Base-by-base conservation (phyloP, 2,888 invertebrate genomes). In the Monochamus alternatus region DNA sequence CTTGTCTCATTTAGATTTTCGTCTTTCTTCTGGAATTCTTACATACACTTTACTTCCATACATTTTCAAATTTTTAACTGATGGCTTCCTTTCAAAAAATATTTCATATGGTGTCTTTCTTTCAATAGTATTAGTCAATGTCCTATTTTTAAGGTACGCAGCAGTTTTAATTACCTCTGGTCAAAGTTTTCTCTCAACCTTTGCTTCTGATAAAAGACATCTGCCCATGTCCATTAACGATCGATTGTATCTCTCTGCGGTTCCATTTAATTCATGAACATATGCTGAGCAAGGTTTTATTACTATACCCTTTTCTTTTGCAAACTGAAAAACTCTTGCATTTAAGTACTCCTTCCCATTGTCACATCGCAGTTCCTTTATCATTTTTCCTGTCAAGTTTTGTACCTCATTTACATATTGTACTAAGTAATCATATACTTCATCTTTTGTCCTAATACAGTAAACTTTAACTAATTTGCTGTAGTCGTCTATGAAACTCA, bases 201-300 rank as follows among this genome's bases (percentile, higher is more conserved):
- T 77, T 60, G 80, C 74, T 63, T 81, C 82, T 0, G 65, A 62
- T 64, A 82, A 69, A 62, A 81, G 74, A 73, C 77, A 81, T 65
- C 80, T 66, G 8, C 76, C 47, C 44, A 71, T 78, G 44, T 81
- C 76, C 80, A 79, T 78, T n/a, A 77, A 55, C 38, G 75, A 52
- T 65, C 81, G 73, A 22, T 22, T 22, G 22, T 22, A 22, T 22
- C 22, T 22, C 22, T 22, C 22, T 22, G 22, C 22, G 22, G 22
- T 22, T 22, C 1, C 22, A 22, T 22, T 0, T 22, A 22, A 22
- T 22, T 22, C 22, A 22, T 22, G 22, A 22, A 22, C 22, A 22
- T 22, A 22, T 22, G 22, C 22, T 1, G 22, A 1, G 22, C 22
- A 22, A 22, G 22, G 22, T 22, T 22, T 22, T 22, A 68, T 31